Base-by-base conservation (phyloP, 2,797 vertebrate genomes). In the Dicrostonyx torquatus region DNA sequence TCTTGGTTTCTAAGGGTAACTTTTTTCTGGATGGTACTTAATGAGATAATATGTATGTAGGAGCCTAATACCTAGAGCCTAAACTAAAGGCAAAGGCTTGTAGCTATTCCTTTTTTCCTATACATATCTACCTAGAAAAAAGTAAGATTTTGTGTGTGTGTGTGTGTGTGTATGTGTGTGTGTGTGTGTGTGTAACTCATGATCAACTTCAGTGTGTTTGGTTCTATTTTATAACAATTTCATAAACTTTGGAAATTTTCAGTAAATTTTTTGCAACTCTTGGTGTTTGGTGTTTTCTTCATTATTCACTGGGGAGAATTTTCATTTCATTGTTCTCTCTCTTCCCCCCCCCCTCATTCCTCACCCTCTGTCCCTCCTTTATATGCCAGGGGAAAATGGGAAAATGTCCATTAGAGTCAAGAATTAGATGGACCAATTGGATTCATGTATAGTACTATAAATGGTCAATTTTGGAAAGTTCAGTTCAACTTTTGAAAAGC, bases 181-280 rank as follows among this genome's bases (percentile, higher is more conserved):
- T 90, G 18, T 7, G 18, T 55, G 4, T 53, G 53, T 20, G 53
- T 55, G 53, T 53, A n/a, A n/a, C 64, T 75, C 75, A 60, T 92
- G 40, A 43, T 70, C 77, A 92, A 40, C 78, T 73, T 88, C 58
- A 90, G 20, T 76, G 66, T 73, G 58, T 80, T 94, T 97, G 37
- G 37, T 97, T 40, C 29, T 34, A 77, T 96, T 96, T 94, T 93
- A 77, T 95, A 95, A 89, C n/a, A 73, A 77, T 86, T 96, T 97
- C 86, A 20, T 76, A 96, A 91, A 87, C 34, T 85, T 76, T 87
- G 48, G 89, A 96, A 96, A 86, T 12, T 75, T 78, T 94, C 45
- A 97, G 50, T 96, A 97, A 97, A 97, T 87, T 18, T 95, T 96
- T 96, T 95, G 80, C 62, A 68, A 86, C 29, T 76, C 31, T 53